These are phyloP conservation scores for Lordiphosa collinella DNA, from an alignment of 1,140 invertebrate species.

Conservation along the genomic window DNA sequence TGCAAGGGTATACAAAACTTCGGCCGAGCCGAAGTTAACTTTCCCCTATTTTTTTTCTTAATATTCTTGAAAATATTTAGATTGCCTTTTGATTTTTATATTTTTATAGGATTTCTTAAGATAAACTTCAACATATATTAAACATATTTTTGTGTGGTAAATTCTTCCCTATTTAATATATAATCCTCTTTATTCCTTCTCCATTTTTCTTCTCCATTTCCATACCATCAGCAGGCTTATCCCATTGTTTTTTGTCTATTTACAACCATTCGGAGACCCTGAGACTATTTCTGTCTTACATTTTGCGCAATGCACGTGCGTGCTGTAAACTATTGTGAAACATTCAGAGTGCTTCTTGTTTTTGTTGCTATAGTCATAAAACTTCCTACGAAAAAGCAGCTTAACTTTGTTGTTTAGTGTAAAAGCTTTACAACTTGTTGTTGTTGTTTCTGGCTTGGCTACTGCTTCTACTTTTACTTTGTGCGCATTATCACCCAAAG, in stretches of 20 bases:
- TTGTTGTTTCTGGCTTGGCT: constrained; percentile 19
- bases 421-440: constrained; percentile 58
- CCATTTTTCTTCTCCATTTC: constrained; percentile 3
- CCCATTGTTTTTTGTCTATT: constrained; percentile 7
- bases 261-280: constrained; percentile 8
- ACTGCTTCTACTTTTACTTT: constrained; percentile 63
- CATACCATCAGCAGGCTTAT: constrained; percentile 1
- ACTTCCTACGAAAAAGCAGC: constrained; percentile 40
- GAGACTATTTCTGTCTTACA: constrained; percentile 10
- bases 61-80: too few species aligned
- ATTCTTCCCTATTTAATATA: not conserved
- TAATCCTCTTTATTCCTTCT: constrained; percentile 3
- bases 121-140: too few species aligned
- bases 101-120: too few species aligned
- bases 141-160: too few species aligned
- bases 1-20: too few species aligned
- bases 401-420: constrained; percentile 77
- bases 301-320: constrained; percentile 63
- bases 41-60: too few species aligned
- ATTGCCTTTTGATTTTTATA: too few species aligned
- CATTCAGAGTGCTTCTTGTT: constrained; percentile 12
- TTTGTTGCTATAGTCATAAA: constrained; percentile 30
- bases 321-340: constrained; percentile 52
- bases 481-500: constrained; percentile 63
- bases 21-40: too few species aligned